Evolutionary conservation across 2,113 vertebrate genomes (phyloP).

Genomic region (Clarias gariepinus): DNA sequence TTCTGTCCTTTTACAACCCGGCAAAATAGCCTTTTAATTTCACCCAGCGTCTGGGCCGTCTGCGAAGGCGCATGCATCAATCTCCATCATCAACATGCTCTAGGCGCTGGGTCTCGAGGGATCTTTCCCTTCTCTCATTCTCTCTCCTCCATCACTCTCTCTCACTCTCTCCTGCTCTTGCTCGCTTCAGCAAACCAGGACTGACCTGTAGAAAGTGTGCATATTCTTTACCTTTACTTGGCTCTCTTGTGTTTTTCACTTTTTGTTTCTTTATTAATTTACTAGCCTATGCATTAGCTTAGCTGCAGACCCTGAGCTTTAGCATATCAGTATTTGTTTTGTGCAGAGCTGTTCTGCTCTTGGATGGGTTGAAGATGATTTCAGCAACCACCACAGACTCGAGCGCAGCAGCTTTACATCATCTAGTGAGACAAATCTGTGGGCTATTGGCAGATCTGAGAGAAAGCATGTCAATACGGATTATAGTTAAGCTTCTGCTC

Average conservation of each 20-base stretch:
- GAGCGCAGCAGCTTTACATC: constrained; percentile 64
- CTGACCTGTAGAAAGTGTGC: constrained; percentile 3
- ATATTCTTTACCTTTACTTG: not conserved
- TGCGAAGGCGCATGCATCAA: constrained; percentile 75
- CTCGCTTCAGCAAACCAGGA: not conserved
- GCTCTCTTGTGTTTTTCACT: not conserved
- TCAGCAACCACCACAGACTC: not conserved
- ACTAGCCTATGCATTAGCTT: not conserved
- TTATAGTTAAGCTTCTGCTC: constrained; percentile 73
- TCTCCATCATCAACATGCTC: constrained; percentile 74
- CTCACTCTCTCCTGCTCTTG: not conserved
- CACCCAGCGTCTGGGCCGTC: constrained; percentile 72
- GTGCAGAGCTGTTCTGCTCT: not conserved
- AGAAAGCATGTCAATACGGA: constrained; percentile 73
- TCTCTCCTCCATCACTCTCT: constrained; percentile 38
- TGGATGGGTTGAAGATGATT: not conserved
- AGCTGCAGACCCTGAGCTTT: not conserved
- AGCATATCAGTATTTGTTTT: not conserved
- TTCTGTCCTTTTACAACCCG: constrained; percentile 76
- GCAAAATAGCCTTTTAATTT: constrained; percentile 85
- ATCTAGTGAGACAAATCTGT: constrained; percentile 69
- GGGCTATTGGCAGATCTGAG: constrained; percentile 77
- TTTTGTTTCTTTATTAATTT: not conserved
- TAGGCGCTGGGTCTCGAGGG: constrained; percentile 67
- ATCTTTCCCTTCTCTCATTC: constrained; percentile 62